Percentiles rank a stretch among this genome's conserved stretches.
Evolutionary conservation across 2,113 vertebrate genomes (phyloP).

Genomic region (Paratilapia polleni): DNA sequence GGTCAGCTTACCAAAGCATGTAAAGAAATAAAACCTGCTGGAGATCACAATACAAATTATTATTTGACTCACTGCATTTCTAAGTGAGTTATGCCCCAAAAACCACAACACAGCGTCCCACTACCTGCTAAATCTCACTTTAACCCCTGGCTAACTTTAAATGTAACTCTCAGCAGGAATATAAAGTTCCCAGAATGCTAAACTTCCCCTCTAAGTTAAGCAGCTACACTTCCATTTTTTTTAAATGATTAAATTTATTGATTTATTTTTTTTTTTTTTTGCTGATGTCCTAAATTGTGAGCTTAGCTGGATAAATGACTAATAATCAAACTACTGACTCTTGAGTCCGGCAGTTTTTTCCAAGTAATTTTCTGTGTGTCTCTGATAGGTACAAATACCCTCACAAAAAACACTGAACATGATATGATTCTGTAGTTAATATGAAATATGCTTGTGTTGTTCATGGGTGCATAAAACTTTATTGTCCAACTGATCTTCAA

Average conservation of each 20-base stretch:
- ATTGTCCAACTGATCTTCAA: slow-evolving; percentile 55
- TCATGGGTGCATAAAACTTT: slow-evolving; percentile 47
- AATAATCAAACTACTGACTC: not conserved
- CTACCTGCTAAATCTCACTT: no score
- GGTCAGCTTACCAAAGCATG: no score
- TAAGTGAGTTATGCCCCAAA: no score
- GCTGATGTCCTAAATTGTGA: accelerated
- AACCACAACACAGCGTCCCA: no score
- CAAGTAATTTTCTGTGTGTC: not conserved
- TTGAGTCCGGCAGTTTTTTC: not conserved
- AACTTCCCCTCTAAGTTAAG: not conserved
- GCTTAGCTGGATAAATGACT: not conserved
- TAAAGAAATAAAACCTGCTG: no score
- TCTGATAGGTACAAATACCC: slow-evolving; percentile 6
- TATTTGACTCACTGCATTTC: no score
- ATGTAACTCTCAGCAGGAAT: not conserved
- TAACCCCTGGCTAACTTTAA: not conserved
- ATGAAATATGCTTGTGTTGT: slow-evolving; percentile 37
- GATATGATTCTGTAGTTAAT: slow-evolving; percentile 22
- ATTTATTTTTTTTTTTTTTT: not conserved
- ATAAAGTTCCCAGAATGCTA: no score
- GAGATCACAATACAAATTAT: no score
- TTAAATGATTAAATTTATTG: not conserved
- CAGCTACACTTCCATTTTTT: not conserved
- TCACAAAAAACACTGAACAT: not conserved